Conservation (phyloP, 2,113 vertebrate genomes). For the Silurus asotus region DNA sequence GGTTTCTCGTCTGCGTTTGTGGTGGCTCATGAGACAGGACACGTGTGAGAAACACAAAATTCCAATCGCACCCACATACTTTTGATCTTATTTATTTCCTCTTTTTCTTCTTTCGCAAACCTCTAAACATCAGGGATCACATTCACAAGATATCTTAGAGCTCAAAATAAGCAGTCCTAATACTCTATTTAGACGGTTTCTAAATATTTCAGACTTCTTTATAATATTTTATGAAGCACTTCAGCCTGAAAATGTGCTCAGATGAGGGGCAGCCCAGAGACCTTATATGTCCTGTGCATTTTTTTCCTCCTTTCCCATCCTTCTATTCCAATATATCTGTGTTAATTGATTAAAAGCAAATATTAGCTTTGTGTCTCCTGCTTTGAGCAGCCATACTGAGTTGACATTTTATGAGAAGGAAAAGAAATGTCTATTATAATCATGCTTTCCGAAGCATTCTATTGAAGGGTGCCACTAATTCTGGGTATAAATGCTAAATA, state of each 20-base stretch:
- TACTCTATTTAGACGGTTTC: too few species aligned
- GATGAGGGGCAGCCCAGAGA: background rate
- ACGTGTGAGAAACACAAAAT: slow-evolving; percentile 84
- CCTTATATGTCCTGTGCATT: background rate
- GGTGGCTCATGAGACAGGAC: slow-evolving; percentile 96
- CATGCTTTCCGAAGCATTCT: background rate
- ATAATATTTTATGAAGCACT: background rate
- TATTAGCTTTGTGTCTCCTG: background rate
- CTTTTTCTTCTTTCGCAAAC: slow-evolving; percentile 39
- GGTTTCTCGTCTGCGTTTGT: slow-evolving; percentile 98
- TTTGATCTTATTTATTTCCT: background rate
- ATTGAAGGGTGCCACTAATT: background rate
- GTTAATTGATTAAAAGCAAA: background rate
- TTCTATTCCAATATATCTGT: background rate
- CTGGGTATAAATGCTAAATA: background rate
- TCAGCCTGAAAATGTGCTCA: background rate
- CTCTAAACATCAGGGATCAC: slow-evolving; percentile 12
- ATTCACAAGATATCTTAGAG: background rate
- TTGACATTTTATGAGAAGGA: background rate
- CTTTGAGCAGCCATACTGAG: background rate
- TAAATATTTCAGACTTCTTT: background rate
- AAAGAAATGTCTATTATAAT: background rate
- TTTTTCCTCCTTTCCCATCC: background rate
- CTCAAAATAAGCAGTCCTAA: background rate
- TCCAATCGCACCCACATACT: background rate